Conservation (phyloP, 2,797 vertebrate genomes). For the Meriones psammophilus region DNA sequence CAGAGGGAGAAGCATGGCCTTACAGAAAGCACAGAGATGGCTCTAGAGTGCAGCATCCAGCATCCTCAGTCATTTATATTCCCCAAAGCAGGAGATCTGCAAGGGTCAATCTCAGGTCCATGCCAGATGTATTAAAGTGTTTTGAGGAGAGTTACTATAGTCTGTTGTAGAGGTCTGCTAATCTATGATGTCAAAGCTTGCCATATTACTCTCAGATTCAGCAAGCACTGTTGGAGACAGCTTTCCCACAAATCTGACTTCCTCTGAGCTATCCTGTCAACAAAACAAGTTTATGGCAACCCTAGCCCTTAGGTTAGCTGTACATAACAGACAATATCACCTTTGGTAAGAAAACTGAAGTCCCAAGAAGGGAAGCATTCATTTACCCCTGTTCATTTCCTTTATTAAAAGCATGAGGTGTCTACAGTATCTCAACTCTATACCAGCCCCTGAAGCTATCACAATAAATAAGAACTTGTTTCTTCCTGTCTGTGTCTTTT, state of each 20-base stretch:
- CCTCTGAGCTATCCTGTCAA: neutral
- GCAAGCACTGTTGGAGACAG: neutral
- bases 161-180: neutral
- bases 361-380: neutral
- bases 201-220: slow-evolving; percentile 8
- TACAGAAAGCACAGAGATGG: neutral
- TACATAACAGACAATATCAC: neutral
- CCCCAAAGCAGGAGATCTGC: neutral
- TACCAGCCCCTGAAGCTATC: neutral
- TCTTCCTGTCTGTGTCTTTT: neutral
- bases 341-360: slow-evolving; percentile 18
- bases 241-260: slow-evolving; percentile 51
- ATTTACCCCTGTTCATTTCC: neutral
- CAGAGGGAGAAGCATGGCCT: neutral
- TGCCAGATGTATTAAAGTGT: neutral
- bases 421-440: neutral
- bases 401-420: slow-evolving; percentile 22
- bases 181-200: neutral
- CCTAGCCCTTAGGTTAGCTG: neutral
- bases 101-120: neutral
- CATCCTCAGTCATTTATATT: neutral
- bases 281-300: neutral
- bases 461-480: slow-evolving; percentile 43
- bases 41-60: neutral
- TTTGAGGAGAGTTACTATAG: neutral